Percentiles rank a stretch among this genome's conserved stretches.
phyloP scores from a whole-genome alignment of 2,797 vertebrate species.

The Gymnocypris eckloni region DNA sequence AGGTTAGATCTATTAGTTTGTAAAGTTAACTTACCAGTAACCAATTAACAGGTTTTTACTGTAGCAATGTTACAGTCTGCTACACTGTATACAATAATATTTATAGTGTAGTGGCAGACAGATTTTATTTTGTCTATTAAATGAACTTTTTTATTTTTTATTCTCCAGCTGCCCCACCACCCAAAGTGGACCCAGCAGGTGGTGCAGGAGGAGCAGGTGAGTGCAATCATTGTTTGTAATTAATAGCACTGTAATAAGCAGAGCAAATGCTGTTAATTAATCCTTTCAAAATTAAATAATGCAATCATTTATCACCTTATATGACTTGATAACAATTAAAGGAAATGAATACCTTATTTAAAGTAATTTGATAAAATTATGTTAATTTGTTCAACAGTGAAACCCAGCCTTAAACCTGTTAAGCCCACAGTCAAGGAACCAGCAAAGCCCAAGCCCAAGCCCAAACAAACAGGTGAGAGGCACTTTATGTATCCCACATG shows the following conservation, averaged over 20 bases:
- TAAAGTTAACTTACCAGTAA: background rate
- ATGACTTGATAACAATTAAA: background rate
- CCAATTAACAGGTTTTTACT: background rate
- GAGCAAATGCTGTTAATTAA: background rate
- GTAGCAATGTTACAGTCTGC: background rate
- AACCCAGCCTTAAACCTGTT: conserved; percentile 71
- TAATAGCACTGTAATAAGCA: conserved; percentile 10
- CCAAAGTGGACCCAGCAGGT: conserved; percentile 57
- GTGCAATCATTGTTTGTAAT: conserved; percentile 17
- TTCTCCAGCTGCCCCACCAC: conserved; percentile 54
- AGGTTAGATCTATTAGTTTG: background rate
- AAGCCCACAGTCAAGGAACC: conserved; percentile 79
- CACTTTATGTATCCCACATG: background rate
- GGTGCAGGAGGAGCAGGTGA: conserved; percentile 58
- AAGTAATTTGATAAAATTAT: conserved; percentile 56
- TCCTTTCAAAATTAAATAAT: background rate
- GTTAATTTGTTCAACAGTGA: conserved; percentile 51
- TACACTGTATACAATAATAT: background rate
- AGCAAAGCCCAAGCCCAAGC: conserved; percentile 70
- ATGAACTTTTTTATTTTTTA: conserved; percentile 10
- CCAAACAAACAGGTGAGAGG: conserved; percentile 70
- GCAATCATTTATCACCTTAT: background rate
- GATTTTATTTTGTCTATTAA: conserved; percentile 18
- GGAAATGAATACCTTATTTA: background rate
- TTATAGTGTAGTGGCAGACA: background rate